A percentile compares a stretch with the other conserved stretches of the same genome.
These are phyloP conservation scores for Helicoverpa zea DNA, from an alignment of 1,140 invertebrate genomes.

Conservation along the genomic window DNA sequence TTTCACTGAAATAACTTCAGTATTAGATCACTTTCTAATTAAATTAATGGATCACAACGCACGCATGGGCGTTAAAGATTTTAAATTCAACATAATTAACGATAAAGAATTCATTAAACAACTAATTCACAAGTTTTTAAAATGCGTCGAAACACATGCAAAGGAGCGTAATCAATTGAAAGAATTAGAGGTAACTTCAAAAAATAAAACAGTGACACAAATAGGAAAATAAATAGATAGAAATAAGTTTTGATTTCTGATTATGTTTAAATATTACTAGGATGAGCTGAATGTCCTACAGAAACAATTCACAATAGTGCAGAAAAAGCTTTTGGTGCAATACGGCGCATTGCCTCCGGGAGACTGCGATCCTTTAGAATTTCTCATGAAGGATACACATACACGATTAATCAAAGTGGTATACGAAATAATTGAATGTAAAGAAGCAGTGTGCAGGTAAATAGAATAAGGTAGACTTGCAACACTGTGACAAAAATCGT, in stretches of 20 bases:
- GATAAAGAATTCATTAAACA: conserved; percentile 67
- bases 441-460: conserved; percentile 69
- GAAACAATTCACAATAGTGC: conserved; percentile 91
- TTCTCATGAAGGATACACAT: conserved; percentile 91
- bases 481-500: too few species aligned
- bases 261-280: conserved; percentile 72
- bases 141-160: conserved; percentile 76
- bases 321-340: conserved; percentile 91
- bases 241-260: neutral
- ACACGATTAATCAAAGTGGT: conserved; percentile 87
- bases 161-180: conserved; percentile 75
- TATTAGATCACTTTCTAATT: conserved; percentile 68
- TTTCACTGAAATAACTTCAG: conserved; percentile 66
- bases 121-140: conserved; percentile 73
- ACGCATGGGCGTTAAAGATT: conserved; percentile 61
- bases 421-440: conserved; percentile 78
- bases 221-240: neutral
- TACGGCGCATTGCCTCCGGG: conserved; percentile 92
- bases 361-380: conserved; percentile 90
- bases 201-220: neutral
- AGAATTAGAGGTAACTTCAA: conserved; percentile 66
- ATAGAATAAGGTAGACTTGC: neutral
- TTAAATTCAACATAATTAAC: conserved; percentile 60
- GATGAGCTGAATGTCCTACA: conserved; percentile 88
- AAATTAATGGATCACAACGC: conserved; percentile 64